Base-by-base conservation (phyloP, 2,113 vertebrate genomes). In the Lynx canadensis region DNA sequence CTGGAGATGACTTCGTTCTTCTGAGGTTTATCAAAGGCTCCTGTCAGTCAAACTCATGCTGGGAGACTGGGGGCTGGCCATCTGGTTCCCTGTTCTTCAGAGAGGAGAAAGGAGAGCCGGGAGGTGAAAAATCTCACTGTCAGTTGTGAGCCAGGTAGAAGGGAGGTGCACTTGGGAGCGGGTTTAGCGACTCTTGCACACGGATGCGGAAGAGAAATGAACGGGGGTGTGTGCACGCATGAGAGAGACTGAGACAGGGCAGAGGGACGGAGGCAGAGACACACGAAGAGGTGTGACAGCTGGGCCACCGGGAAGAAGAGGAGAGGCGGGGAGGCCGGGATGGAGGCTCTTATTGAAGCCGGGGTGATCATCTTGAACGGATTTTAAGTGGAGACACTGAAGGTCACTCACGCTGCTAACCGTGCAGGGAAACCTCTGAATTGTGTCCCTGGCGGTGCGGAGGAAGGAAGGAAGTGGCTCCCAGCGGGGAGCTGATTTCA, bases 31-130 rank as follows among this genome's bases (percentile, higher is more conserved):
- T 99, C 99, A 99, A 99, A 99, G 98, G 99, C 99, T 99, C 98
- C 99, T 99, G 99, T 99, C 99, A 99, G 99, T 99, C 99, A 99
- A 99, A 99, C 98, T 98, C 99, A 99, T 98, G 99, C 99, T 99
- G 99, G 99, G 99, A 99, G 99, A 99, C 98, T 99, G 98, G 99
- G 98, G 99, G 99, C 99, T 98, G 99, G 99, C 99, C 99, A 99
- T 99, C 99, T 99, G 99, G 99, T 99, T 99, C 98, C 98, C 99
- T 99, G 99, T 99, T 99, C 99, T 99, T 99, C 99, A 98, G 99
- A 99, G 97, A 99, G 98, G 98, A 99, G 99, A 99, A 98, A 98
- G 96, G 96, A 96, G 99, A 98, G 98, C 94, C 97, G 98, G 98
- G 99, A 99, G 98, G 99, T 99, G 98, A 99, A 98, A 98, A 97